Percentiles rank a stretch among this genome's conserved stretches.
These are phyloP conservation scores for Adelosebastes latens DNA, from an alignment of 2,797 vertebrate species.

Conservation along the genomic window DNA sequence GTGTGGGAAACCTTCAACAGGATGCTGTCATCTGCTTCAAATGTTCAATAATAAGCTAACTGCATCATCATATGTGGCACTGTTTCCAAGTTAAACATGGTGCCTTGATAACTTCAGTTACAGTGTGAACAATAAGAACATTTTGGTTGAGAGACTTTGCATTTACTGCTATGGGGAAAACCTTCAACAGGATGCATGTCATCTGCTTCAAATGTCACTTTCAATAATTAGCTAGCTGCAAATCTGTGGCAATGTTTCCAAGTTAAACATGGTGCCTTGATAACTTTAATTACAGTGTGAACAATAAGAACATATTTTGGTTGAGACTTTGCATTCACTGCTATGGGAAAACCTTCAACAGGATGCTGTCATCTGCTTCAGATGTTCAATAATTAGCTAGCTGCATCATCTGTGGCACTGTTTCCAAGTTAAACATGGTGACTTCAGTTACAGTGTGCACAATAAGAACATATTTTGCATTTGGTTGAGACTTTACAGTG, in stretches of 20 bases:
- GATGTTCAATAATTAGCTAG: neutral
- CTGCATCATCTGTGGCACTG: slow-evolving; percentile 23
- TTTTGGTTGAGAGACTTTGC: neutral
- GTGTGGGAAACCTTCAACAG: neutral
- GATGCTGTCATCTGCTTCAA: slow-evolving; percentile 7
- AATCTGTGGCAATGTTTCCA: neutral
- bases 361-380: slow-evolving; percentile 6
- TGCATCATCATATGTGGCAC: slow-evolving; percentile 11
- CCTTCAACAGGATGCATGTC: neutral
- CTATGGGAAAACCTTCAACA: neutral
- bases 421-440: neutral
- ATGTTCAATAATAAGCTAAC: neutral
- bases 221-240: slow-evolving; percentile 10
- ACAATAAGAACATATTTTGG: neutral
- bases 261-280: too few relatives aligned
- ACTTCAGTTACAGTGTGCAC: too few relatives aligned
- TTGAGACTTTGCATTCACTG: neutral
- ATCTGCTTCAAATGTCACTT: neutral
- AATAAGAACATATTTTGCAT: too few relatives aligned
- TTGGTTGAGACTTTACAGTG: neutral
- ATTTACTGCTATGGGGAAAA: neutral
- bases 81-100: neutral
- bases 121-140: too few relatives aligned
- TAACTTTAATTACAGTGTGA: too few relatives aligned
- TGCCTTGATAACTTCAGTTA: too few relatives aligned